Percentiles rank a stretch among this genome's conserved stretches.
Evolutionary conservation across 2,113 vertebrate species (phyloP).

Genomic region (Capricornis sumatraensis): DNA sequence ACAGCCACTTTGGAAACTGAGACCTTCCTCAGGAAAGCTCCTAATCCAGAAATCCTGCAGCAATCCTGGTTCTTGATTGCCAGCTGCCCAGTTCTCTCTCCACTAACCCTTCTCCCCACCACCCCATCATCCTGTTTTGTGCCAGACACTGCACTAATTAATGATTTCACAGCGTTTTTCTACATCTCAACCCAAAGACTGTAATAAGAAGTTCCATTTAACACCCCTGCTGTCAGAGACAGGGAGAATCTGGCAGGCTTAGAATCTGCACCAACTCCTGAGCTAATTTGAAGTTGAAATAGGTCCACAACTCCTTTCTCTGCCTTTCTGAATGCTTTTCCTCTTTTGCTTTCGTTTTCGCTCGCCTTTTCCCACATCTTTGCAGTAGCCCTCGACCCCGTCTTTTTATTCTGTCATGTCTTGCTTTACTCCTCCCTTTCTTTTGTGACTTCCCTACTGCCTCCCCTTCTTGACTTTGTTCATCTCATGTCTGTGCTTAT

Average conservation of each 20-base stretch:
- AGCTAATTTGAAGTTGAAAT: not conserved
- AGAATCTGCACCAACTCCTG: not conserved
- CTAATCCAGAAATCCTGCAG: not conserved
- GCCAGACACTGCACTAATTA: conserved; percentile 12
- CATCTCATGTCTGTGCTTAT: not conserved
- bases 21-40: not conserved
- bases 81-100: not conserved
- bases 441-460: not conserved
- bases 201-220: conserved; percentile 25
- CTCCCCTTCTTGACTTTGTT: not conserved
- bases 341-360: not conserved
- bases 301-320: not conserved
- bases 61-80: not conserved
- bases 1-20: not conserved
- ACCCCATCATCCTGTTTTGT: not conserved
- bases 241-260: not conserved
- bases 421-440: not conserved
- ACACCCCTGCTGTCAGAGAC: not conserved
- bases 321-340: not conserved
- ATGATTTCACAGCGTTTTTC: conserved; percentile 42
- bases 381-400: not conserved
- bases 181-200: not conserved
- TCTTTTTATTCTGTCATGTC: not conserved
- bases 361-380: not conserved
- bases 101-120: not conserved